phyloP scores from a whole-genome alignment of 2,888 invertebrate genomes.

The Nomada flava region DNA sequence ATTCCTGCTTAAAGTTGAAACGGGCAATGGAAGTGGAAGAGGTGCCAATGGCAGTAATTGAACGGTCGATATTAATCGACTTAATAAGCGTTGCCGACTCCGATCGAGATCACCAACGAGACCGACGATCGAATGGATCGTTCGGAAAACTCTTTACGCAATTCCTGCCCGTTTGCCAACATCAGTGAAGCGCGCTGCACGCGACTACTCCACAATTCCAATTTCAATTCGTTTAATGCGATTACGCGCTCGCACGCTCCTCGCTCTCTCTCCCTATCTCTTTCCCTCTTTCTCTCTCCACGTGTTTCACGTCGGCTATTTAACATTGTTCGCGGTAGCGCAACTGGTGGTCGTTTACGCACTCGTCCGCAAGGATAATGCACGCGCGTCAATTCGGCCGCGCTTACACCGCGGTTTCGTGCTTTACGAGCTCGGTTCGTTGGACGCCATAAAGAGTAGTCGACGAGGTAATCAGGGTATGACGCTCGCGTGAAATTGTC shows the following conservation, averaged over 20 bases:
- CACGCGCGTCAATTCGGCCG: slow-evolving; percentile 23
- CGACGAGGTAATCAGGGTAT: slow-evolving; percentile 72
- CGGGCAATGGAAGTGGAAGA: neutral
- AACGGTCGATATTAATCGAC: neutral
- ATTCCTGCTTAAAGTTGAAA: slow-evolving; percentile 8
- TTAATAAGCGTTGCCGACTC: slow-evolving; percentile 6
- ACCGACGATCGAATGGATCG: neutral
- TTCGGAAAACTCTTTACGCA: slow-evolving; percentile 55
- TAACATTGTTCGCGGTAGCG: slow-evolving; percentile 29
- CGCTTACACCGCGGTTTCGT: slow-evolving; percentile 25
- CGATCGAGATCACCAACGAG: slow-evolving; percentile 9
- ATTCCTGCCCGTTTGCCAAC: slow-evolving; percentile 63
- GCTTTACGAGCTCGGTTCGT: slow-evolving; percentile 18
- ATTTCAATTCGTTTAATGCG: slow-evolving; percentile 71
- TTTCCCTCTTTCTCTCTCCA: slow-evolving; percentile 45
- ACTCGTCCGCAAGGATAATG: slow-evolving; percentile 21
- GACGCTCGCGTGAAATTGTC: slow-evolving; percentile 57
- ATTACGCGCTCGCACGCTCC: slow-evolving; percentile 63
- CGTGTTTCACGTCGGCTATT: slow-evolving; percentile 51
- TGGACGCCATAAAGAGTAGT: slow-evolving; percentile 49
- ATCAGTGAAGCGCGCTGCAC: slow-evolving; percentile 61
- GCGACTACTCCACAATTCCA: slow-evolving; percentile 67
- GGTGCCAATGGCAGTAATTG: neutral
- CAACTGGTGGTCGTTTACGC: slow-evolving; percentile 53
- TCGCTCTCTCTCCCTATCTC: slow-evolving; percentile 53